These are phyloP conservation scores for Aphyosemion australe DNA, from an alignment of 2,113 vertebrate genomes.

Conservation along the genomic window DNA sequence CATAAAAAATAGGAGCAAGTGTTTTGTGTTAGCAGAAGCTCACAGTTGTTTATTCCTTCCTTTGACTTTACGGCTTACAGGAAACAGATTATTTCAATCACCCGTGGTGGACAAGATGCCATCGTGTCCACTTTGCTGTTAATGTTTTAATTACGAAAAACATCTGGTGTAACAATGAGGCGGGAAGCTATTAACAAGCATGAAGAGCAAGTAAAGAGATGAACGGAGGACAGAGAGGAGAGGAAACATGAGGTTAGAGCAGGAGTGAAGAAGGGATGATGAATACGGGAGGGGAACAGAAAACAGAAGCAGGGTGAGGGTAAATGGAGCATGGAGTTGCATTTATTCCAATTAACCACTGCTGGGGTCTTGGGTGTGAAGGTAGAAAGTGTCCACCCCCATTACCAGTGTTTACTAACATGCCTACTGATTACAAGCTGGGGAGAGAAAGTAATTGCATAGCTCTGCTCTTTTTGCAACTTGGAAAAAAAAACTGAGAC, in stretches of 20 bases:
- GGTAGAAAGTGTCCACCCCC: conserved; percentile 71
- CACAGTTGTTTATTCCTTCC: conserved; percentile 23
- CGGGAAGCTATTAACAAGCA: conserved; percentile 72
- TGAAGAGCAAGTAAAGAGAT: conserved; percentile 26
- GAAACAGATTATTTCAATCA: conserved; percentile 50
- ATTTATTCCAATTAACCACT: conserved; percentile 81
- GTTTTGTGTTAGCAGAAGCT: conserved; percentile 35
- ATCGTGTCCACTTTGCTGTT: conserved; percentile 61
- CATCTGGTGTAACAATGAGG: conserved; percentile 76
- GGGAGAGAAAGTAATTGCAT: conserved; percentile 50
- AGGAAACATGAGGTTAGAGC: conserved; percentile 32
- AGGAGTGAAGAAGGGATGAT: conserved; percentile 10
- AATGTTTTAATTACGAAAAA: conserved; percentile 73
- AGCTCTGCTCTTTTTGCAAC: conserved; percentile 42
- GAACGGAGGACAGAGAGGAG: conserved; percentile 40
- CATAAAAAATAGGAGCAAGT: conserved; percentile 13
- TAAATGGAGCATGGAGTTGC: conserved; percentile 78
- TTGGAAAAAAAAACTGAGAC: conserved; percentile 20
- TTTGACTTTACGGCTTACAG: conserved; percentile 35
- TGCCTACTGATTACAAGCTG: conserved; percentile 67
- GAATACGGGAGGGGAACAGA: conserved; percentile 26
- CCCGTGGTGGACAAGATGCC: conserved; percentile 16
- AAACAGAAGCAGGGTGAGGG: conserved; percentile 53
- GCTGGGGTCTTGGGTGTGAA: conserved; percentile 71
- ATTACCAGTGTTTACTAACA: conserved; percentile 82